phyloP scores from a whole-genome alignment of 2,888 invertebrate species.

The Apamea sordens region DNA sequence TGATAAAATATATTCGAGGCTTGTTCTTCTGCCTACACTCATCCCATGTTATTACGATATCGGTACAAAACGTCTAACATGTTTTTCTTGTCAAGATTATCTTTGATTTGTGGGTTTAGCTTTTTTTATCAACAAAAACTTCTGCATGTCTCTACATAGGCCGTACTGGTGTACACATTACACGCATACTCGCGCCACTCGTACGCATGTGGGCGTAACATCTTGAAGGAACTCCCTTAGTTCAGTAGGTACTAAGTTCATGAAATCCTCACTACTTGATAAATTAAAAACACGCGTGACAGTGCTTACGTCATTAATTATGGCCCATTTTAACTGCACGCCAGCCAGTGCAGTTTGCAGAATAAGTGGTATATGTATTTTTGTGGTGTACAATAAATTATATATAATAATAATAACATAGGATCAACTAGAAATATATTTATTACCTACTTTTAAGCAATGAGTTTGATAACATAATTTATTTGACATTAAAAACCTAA shows the following conservation, averaged over 20 bases:
- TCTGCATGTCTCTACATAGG: slow-evolving; percentile 5
- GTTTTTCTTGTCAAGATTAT: not conserved
- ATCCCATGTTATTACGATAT: not conserved
- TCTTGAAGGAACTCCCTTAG: slow-evolving; percentile 39
- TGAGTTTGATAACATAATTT: not conserved
- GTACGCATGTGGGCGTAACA: slow-evolving; percentile 39
- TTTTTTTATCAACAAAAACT: not conserved
- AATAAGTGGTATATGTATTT: slow-evolving; percentile 1
- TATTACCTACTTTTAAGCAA: not conserved
- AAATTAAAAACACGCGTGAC: slow-evolving; percentile 42
- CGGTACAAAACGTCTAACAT: not conserved
- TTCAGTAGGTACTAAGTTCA: slow-evolving; percentile 22
- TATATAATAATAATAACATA: too few species aligned
- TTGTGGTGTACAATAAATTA: too few species aligned
- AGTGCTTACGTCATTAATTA: slow-evolving; percentile 27
- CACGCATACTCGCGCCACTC: slow-evolving; percentile 36
- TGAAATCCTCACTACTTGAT: slow-evolving; percentile 5
- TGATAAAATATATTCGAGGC: not conserved
- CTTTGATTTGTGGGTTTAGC: not conserved
- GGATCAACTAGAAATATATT: not conserved
- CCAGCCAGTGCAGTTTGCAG: slow-evolving; percentile 19
- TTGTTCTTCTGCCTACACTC: not conserved
- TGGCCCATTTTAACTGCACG: slow-evolving; percentile 38
- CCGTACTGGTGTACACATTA: not conserved
- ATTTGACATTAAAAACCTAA: not conserved